Evolutionary conservation across 53 echinoderm and acorn worm species (phyloP).

Genomic region (Antedon mediterranea): DNA sequence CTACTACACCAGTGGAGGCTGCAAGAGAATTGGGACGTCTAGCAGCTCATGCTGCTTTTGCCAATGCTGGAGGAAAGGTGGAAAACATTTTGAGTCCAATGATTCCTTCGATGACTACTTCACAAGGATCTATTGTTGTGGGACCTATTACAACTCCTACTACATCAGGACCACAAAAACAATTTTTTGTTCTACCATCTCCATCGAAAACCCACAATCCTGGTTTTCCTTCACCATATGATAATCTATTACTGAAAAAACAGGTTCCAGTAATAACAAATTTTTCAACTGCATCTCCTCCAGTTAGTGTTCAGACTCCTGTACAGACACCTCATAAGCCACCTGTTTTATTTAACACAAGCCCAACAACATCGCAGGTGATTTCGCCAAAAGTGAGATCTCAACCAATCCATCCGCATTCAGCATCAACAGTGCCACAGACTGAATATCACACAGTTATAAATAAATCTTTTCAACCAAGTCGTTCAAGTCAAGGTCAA

Average conservation of each 20-base stretch:
- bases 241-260: neutral
- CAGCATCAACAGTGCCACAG: neutral
- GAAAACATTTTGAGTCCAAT: conserved; percentile 51
- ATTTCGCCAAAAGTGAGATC: neutral
- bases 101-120: conserved; percentile 12
- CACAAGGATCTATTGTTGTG: conserved; percentile 75
- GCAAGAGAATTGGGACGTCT: conserved; percentile 80
- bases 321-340: neutral
- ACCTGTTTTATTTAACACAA: neutral
- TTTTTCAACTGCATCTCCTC: neutral
- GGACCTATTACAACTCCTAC: conserved; percentile 97
- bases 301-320: no score
- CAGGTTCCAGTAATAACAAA: neutral
- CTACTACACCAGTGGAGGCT: conserved; percentile 80
- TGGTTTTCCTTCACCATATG: neutral
- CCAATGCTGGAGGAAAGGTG: conserved; percentile 93
- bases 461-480: neutral
- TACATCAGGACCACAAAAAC: conserved; percentile 45
- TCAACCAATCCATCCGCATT: neutral
- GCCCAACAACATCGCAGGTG: neutral
- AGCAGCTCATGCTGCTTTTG: conserved; percentile 78
- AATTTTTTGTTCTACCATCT: conserved; percentile 78
- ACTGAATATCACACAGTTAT: neutral
- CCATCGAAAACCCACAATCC: conserved; percentile 83
- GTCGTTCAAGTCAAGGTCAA: neutral